Evolutionary conservation across 2,888 invertebrate genomes (phyloP).

Genomic region (Heliconius erato): DNA sequence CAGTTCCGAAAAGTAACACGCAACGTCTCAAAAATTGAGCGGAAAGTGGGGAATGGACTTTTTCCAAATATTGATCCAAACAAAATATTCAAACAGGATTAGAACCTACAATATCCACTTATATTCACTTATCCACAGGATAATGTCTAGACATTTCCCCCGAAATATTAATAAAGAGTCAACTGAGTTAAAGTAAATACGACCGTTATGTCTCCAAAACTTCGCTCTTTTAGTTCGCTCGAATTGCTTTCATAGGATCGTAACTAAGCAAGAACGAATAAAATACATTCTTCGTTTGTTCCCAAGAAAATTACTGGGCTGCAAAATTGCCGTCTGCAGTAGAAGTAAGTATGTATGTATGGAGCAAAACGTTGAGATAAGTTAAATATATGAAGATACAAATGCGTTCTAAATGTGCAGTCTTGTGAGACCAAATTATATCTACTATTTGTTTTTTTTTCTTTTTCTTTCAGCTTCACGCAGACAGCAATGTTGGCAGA

Average conservation of each 20-base stretch:
- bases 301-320: conserved; percentile 37
- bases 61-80: neutral
- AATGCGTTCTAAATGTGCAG: conserved; percentile 15
- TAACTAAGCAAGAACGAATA: conserved; percentile 33
- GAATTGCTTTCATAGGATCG: conserved; percentile 38
- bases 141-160: neutral
- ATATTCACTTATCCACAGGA: neutral
- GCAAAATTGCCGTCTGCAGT: conserved; percentile 34
- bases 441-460: no score
- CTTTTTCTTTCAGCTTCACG: no score
- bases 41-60: no score
- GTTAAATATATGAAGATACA: conserved; percentile 30
- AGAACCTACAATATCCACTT: neutral
- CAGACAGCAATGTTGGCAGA: no score
- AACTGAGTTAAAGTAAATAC: conserved; percentile 22
- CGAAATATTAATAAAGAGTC: conserved; percentile 10
- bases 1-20: no score
- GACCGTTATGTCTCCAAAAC: conserved; percentile 11
- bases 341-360: conserved; percentile 7
- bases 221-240: conserved; percentile 26
- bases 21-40: no score
- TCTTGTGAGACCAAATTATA: conserved; percentile 6
- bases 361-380: conserved; percentile 29
- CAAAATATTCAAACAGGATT: neutral
- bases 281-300: conserved; percentile 36